Conservation (phyloP, 2,113 vertebrate genomes). For the Montifringilla adamsi region DNA sequence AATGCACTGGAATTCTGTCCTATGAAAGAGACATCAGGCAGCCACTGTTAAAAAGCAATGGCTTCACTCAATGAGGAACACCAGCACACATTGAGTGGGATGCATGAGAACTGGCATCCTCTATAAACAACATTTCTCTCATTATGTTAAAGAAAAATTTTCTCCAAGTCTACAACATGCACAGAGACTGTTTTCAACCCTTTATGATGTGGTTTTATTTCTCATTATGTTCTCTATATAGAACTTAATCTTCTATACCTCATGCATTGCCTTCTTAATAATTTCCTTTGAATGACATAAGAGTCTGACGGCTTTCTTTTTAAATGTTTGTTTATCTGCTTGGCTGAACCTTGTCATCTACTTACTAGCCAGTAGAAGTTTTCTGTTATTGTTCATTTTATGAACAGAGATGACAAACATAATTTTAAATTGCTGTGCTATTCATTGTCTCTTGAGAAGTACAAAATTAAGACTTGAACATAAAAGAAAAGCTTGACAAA, state of each 20-base stretch:
- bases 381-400: neutral
- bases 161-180: neutral
- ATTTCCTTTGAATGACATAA: neutral
- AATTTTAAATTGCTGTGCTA: neutral
- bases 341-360: neutral
- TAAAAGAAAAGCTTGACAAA: neutral
- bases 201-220: neutral
- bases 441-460: neutral
- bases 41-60: neutral
- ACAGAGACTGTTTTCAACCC: neutral
- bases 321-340: neutral
- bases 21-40: neutral
- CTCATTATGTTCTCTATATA: neutral
- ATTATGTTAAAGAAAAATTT: neutral
- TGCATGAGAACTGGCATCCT: neutral
- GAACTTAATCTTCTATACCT: neutral
- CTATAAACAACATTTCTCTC: neutral
- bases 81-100: fast-evolving
- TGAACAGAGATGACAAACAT: neutral
- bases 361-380: neutral
- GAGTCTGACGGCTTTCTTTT: neutral
- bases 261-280: neutral
- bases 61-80: neutral
- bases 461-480: neutral
- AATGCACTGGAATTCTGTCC: neutral